phyloP scores from a whole-genome alignment of 2,888 invertebrate species.

The Dusona sp. region DNA sequence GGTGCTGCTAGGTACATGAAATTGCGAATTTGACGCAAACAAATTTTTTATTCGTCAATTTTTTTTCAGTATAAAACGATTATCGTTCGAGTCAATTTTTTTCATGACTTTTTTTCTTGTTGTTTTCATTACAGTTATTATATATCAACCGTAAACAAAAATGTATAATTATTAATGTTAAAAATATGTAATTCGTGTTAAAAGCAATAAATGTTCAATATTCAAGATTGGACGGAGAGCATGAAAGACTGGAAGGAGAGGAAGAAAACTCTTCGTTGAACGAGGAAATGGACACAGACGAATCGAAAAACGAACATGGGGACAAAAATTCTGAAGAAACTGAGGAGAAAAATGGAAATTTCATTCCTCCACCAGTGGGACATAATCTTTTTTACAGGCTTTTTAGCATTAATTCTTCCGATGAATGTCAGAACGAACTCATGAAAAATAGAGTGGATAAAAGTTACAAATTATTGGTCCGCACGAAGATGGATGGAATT shows the following conservation, averaged over 20 bases:
- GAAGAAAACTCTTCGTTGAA: background rate
- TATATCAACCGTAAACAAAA: background rate
- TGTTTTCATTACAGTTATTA: background rate
- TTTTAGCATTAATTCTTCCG: slow-evolving; percentile 72
- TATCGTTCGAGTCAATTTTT: background rate
- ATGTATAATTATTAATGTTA: background rate
- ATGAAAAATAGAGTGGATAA: slow-evolving; percentile 73
- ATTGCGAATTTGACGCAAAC: background rate
- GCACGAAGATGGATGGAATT: slow-evolving; percentile 75
- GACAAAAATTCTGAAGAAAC: slow-evolving; percentile 33
- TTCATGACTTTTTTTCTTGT: background rate
- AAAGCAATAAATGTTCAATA: background rate
- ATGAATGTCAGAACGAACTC: slow-evolving; percentile 70
- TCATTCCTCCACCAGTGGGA: slow-evolving; percentile 44
- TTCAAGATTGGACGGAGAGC: slow-evolving; percentile 48
- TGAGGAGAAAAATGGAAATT: background rate
- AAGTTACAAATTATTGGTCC: slow-evolving; percentile 76
- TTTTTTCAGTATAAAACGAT: background rate
- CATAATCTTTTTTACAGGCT: slow-evolving; percentile 74
- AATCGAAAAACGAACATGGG: background rate
- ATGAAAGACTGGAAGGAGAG: background rate
- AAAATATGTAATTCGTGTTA: background rate
- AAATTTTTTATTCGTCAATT: background rate
- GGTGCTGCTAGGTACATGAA: slow-evolving; percentile 20
- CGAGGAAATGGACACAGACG: slow-evolving; percentile 1